A percentile compares a stretch with the other conserved stretches of the same genome.
phyloP scores from a whole-genome alignment of 1,140 invertebrate genomes.

The Watersipora subatra region DNA sequence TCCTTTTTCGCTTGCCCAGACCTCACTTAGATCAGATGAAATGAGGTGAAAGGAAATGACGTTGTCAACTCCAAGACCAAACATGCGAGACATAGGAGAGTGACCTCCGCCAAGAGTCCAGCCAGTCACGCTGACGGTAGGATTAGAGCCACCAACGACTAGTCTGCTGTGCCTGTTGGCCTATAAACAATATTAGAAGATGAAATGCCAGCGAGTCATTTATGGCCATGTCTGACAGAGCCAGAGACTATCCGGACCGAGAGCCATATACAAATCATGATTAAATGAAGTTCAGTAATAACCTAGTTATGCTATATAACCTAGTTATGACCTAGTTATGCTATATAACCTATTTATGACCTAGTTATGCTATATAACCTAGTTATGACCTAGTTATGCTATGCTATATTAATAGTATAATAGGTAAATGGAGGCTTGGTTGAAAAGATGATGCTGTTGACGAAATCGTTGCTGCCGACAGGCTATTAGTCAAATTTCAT shows the following conservation, averaged over 20 bases:
- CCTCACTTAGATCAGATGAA: slow-evolving; percentile 10
- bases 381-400: not conserved
- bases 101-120: slow-evolving; percentile 23
- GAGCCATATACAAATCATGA: not conserved
- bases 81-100: slow-evolving; percentile 14
- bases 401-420: too few species aligned
- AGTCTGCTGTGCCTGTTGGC: slow-evolving; percentile 11
- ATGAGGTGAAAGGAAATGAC: slow-evolving; percentile 17
- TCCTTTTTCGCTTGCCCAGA: not conserved
- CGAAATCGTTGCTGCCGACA: too few species aligned
- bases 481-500: too few species aligned
- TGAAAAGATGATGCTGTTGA: too few species aligned
- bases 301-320: not conserved
- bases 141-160: slow-evolving; percentile 18
- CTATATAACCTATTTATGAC: not conserved
- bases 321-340: not conserved
- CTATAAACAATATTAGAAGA: slow-evolving; percentile 1
- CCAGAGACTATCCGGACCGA: not conserved
- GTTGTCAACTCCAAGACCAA: slow-evolving; percentile 23
- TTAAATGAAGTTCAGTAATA: not conserved
- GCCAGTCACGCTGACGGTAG: slow-evolving; percentile 18
- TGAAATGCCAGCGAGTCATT: too few species aligned
- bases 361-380: not conserved
- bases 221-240: not conserved
- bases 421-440: too few species aligned